phyloP scores from a whole-genome alignment of 2,888 invertebrate species.

The Cabera pusaria region DNA sequence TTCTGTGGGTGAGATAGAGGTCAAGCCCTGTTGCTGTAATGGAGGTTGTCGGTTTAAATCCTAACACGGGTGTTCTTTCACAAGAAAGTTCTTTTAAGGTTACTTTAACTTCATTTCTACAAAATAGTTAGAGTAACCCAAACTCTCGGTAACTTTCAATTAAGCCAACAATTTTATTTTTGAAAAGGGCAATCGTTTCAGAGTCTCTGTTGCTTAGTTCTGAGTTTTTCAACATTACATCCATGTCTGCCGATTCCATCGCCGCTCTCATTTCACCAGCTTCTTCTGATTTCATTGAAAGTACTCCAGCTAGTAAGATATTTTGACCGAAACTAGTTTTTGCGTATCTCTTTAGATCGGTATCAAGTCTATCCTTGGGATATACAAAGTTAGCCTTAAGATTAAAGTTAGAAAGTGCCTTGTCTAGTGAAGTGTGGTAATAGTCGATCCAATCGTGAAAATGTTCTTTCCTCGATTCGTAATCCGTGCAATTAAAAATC shows the following conservation, averaged over 20 bases:
- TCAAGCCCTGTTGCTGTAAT: no score
- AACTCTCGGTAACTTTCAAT: conserved; percentile 25
- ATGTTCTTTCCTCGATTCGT: conserved; percentile 32
- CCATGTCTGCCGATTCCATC: conserved; percentile 10
- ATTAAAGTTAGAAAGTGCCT: conserved; percentile 31
- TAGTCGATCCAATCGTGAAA: conserved; percentile 40
- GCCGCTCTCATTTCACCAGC: conserved; percentile 27
- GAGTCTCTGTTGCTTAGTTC: background rate
- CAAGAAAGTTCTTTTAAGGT: no score
- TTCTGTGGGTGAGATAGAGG: no score
- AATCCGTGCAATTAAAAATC: conserved; percentile 42
- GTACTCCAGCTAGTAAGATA: conserved; percentile 24
- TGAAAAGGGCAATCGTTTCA: conserved; percentile 19
- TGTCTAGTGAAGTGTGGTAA: conserved; percentile 39
- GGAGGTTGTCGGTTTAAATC: no score
- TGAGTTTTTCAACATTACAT: background rate
- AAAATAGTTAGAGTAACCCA: no score
- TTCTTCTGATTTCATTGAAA: conserved; percentile 33
- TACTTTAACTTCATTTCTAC: no score
- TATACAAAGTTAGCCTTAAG: conserved; percentile 37
- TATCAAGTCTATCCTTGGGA: conserved; percentile 39
- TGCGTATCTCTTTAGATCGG: conserved; percentile 37
- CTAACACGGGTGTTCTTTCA: no score
- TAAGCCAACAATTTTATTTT: conserved; percentile 27
- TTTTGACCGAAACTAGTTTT: conserved; percentile 28